Percentiles rank a stretch among this genome's conserved stretches.
These are phyloP conservation scores for Brachionus paranguensis DNA, from an alignment of 1,140 invertebrate genomes.

Conservation along the genomic window DNA sequence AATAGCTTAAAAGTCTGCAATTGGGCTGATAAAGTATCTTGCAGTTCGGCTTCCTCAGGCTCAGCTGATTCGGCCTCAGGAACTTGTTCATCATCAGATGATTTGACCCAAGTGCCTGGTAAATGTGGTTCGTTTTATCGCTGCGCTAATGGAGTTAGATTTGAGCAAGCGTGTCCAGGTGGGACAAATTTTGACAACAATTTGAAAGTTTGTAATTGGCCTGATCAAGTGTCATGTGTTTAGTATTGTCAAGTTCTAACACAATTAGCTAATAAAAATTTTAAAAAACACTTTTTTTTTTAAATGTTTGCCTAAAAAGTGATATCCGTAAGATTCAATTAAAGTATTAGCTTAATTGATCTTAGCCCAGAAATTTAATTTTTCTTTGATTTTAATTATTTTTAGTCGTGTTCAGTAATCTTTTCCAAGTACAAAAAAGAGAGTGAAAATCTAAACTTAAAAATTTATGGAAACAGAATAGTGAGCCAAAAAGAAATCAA, in stretches of 20 bases:
- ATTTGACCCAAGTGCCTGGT: not conserved
- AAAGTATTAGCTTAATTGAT: too few species aligned
- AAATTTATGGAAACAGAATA: too few species aligned
- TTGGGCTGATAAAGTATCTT: not conserved
- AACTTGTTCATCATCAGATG: not conserved
- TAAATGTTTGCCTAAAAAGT: too few species aligned
- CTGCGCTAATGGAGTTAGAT: not conserved
- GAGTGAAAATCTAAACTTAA: too few species aligned
- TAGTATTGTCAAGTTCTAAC: not conserved
- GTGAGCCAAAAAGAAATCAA: too few species aligned
- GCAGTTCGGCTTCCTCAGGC: not conserved
- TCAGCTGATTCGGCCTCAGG: not conserved
- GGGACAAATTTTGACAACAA: slow-evolving; percentile 18
- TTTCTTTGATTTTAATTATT: too few species aligned
- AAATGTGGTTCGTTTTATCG: not conserved
- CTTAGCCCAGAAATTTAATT: too few species aligned
- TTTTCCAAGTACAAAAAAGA: too few species aligned
- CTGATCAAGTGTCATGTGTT: not conserved
- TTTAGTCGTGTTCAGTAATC: too few species aligned
- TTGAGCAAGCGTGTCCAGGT: not conserved
- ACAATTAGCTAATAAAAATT: not conserved
- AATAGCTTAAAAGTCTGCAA: slow-evolving; percentile 15
- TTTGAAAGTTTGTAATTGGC: slow-evolving; percentile 23
- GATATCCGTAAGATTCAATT: too few species aligned
- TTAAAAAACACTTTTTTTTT: too few species aligned